phyloP scores from a whole-genome alignment of 2,113 vertebrate species.

The Upupa epops region DNA sequence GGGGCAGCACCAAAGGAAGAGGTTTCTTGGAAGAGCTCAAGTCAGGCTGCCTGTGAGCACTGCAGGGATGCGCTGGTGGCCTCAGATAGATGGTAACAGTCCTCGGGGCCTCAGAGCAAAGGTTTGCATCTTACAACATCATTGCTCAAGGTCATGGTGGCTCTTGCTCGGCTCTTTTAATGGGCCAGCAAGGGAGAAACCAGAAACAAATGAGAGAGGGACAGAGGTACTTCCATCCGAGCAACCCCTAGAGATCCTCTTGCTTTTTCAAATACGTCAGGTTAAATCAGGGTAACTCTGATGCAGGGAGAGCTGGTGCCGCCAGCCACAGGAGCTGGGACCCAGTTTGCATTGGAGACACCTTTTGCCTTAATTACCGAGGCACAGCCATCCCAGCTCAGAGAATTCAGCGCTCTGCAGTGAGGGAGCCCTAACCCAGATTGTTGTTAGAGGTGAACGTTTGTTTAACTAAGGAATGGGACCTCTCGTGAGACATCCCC shows the following conservation, averaged over 20 bases:
- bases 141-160: neutral
- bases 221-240: neutral
- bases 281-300: slow-evolving; percentile 45
- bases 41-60: neutral
- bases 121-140: neutral
- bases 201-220: slow-evolving; percentile 19
- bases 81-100: neutral
- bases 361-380: slow-evolving; percentile 25
- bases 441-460: neutral
- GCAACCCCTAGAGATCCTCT: neutral
- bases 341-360: slow-evolving; percentile 21
- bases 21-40: neutral
- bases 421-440: neutral
- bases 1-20: neutral
- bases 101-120: neutral
- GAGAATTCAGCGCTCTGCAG: slow-evolving; percentile 15
- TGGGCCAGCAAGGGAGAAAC: neutral
- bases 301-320: neutral
- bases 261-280: neutral
- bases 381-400: neutral
- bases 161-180: neutral
- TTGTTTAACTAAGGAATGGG: neutral
- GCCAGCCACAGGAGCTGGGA: neutral
- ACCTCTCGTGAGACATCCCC: neutral
- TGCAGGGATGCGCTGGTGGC: neutral